Conservation (phyloP, 1,140 invertebrate species). For the Drosophila aff. region DNA sequence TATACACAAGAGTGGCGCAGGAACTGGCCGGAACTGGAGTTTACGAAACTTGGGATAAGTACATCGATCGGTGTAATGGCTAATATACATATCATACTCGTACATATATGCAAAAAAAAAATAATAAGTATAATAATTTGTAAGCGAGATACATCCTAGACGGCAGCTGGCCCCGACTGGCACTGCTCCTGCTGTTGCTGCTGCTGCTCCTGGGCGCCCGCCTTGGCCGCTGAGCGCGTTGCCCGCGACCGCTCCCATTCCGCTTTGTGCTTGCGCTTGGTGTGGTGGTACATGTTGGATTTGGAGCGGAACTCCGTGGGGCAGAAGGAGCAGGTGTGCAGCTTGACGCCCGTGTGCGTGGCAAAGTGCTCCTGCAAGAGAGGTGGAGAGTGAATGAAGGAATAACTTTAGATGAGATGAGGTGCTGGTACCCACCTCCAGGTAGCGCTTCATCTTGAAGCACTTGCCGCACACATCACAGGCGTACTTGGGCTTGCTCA, state of each 20-base stretch:
- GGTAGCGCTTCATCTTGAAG: conserved; percentile 75
- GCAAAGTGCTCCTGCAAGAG: conserved; percentile 81
- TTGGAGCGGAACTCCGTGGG: conserved; percentile 78
- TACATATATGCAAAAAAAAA: conserved; percentile 7
- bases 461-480: conserved; percentile 74
- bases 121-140: conserved; percentile 1
- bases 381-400: too few relatives aligned
- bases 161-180: conserved; percentile 27
- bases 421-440: conserved; percentile 45
- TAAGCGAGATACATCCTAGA: conserved; percentile 11
- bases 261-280: conserved; percentile 75
- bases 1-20: conserved; percentile 42
- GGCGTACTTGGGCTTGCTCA: conserved; percentile 66
- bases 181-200: neutral
- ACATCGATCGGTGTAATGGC: conserved; percentile 43
- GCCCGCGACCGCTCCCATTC: conserved; percentile 74
- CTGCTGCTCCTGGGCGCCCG: conserved; percentile 31
- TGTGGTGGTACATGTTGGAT: conserved; percentile 84
- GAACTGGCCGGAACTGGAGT: conserved; percentile 25
- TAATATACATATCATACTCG: conserved; percentile 8
- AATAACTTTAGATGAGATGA: too few relatives aligned
- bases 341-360: conserved; percentile 82
- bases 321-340: conserved; percentile 83
- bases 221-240: conserved; percentile 63
- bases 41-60: conserved; percentile 37